Base-by-base conservation (phyloP, 2,888 invertebrate genomes). In the Melikaiella ostensackeni region DNA sequence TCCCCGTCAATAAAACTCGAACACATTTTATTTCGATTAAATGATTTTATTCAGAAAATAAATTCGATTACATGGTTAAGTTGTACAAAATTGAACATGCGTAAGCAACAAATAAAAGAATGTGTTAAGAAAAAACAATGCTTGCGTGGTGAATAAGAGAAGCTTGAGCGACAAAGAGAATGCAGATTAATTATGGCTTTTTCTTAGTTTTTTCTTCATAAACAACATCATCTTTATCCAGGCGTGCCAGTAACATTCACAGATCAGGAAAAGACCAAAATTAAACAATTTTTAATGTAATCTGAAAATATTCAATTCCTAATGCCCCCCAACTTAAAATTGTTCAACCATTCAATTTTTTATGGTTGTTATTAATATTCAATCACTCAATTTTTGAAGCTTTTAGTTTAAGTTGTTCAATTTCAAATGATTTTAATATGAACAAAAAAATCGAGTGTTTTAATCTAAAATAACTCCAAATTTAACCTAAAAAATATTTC, bases 1-100 rank as follows among this genome's bases (percentile, higher is more conserved):
- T 81, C 73, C 82, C 77, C 83, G 77, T 86, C 78, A 89, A 88
- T 86, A 78, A 88, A 86, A 89, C 84, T 83, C 87, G 79, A 76
- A 82, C 76, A 55, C 35, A 35, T 50, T 78, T 79, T 76, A 63
- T 78, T 79, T 66, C 74, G 75, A 76, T 27, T 66, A 79, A 77
- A 79, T 70, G 70, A 76, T 76, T 85, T 89, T 87, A 89, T 88
- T 89, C 79, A 82, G 77, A 79, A 75, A 83, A 82, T n/a, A 77
- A 77, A 77, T 81, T 84, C 76, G 61, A 80, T 82, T 86, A 88
- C 86, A 88, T 74, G 78, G 75, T 80, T 75, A 63, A 74, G 77
- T 66, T 79, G 30, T 79, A 80, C 77, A 83, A 70, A 59, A 62
- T 75, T 19, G 46, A 59, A 79, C 75, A 74, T 81, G 76, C 76